Conservation (phyloP, 2,113 vertebrate species). For the Ophiodon elongatus region DNA sequence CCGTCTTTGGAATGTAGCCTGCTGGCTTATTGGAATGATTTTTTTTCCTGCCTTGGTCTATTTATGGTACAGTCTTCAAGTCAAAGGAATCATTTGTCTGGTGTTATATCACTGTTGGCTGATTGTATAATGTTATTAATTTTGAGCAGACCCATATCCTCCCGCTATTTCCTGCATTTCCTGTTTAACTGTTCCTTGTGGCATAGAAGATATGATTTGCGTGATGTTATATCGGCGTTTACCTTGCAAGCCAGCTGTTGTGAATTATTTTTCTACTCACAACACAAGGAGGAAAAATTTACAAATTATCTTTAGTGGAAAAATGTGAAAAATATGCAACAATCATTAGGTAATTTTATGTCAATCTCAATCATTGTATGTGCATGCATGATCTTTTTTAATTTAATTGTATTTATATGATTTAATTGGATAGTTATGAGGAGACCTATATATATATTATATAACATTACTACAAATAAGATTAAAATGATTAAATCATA, state of each 20-base stretch:
- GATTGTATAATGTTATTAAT: slow-evolving; percentile 54
- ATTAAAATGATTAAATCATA: background rate
- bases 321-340: background rate
- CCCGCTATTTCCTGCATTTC: slow-evolving; percentile 40
- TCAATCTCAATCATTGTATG: background rate
- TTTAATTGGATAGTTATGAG: background rate
- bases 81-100: slow-evolving; percentile 40
- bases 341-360: background rate
- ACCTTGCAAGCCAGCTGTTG: background rate
- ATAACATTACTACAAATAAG: background rate
- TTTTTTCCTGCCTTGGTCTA: slow-evolving; percentile 37
- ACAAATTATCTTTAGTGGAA: background rate
- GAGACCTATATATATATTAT: background rate
- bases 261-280: background rate
- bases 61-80: slow-evolving; percentile 46
- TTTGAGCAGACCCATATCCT: slow-evolving; percentile 49
- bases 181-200: slow-evolving; percentile 15
- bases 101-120: slow-evolving; percentile 56
- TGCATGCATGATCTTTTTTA: background rate
- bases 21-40: slow-evolving; percentile 23
- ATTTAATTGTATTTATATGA: slow-evolving; percentile 11
- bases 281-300: background rate
- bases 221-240: background rate
- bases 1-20: slow-evolving; percentile 46
- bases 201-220: slow-evolving; percentile 3